Evolutionary conservation across 2,797 vertebrate species (phyloP), one percentile per base, ranked within the genome.

Genomic region (Pseudotriccus pelzelni): DNA sequence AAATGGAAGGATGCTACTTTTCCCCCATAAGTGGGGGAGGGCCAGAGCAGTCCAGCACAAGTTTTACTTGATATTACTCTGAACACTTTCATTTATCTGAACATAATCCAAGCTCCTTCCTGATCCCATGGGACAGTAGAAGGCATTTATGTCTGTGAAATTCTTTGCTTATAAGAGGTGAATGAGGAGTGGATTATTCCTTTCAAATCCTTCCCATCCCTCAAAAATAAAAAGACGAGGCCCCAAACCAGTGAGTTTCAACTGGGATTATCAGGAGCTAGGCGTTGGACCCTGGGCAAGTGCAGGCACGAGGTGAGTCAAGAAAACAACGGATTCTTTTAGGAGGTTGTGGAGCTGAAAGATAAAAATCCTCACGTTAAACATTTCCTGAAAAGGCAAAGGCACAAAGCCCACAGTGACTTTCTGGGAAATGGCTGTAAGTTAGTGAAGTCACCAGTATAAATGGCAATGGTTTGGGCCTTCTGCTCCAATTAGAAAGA

Each of bases 61-160:
- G 15, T 59, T 68, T 64, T 49, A 24, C 17, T 55, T 77, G 63
- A 23, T 68, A 17, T 12, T 39, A 5, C 39, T 84, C 30, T 17
- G 25, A 58, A 58, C 9, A 10, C 37, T 76, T 23, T 43, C 4
- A 14, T 58, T 80, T 37, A 24, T 34, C 23, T 46, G 47, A 79
- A 25, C 32, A 17, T 50, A 73, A n/a, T 53, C 59, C 25, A 6
- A 36, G 16, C 13, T 76, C 28, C 30, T 73, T 20, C 24, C 49
- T 1, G 0, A 22, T 78, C 25, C 0, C 0, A 13, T 46, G 30
- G 32, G 25, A 41, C 4, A 28, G 8, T 6, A 47, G 60, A 66
- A 32, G n/a, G 20, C 1, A 5, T 56, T 78, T 73, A 47, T 5
- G 10, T 36, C 12, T 37, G 25, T 64, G 39, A 67, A 50, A 44